Conservation (phyloP, 2,113 vertebrate species). For the Hirundichthys speculiger region DNA sequence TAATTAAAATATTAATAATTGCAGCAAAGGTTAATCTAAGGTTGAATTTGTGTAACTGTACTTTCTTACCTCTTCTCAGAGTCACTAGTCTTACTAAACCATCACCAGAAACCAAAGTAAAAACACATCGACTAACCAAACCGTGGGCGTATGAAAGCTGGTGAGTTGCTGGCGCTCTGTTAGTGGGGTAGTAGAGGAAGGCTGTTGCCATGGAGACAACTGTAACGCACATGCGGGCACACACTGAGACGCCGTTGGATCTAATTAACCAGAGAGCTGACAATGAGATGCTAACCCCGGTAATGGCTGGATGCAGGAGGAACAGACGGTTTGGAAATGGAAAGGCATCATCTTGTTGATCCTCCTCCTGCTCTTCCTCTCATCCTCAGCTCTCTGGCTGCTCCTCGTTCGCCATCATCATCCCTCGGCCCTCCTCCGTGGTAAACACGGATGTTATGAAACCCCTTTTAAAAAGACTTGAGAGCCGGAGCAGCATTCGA, state of each 20-base stretch:
- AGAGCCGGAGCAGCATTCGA: constrained; percentile 45
- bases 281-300: constrained; percentile 60
- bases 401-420: constrained; percentile 24
- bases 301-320: constrained; percentile 55
- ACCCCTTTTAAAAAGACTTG: constrained; percentile 52
- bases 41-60: too few relatives aligned
- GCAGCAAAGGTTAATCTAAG: too few relatives aligned
- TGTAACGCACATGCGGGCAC: constrained; percentile 27
- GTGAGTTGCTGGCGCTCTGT: constrained; percentile 41
- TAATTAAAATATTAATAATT: too few relatives aligned
- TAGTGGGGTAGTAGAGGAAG: constrained; percentile 51
- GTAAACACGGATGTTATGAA: constrained; percentile 63
- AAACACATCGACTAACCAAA: constrained; percentile 30
- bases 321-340: constrained; percentile 63
- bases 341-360: constrained; percentile 48
- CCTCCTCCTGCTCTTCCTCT: constrained; percentile 41
- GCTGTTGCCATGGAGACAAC: constrained; percentile 64
- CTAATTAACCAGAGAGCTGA: constrained; percentile 70
- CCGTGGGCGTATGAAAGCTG: constrained; percentile 53
- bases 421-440: constrained; percentile 13
- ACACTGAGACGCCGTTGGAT: constrained; percentile 27
- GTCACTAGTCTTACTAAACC: not conserved
- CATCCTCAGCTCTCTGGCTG: constrained; percentile 16
- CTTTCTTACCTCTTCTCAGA: not conserved
- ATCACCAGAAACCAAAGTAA: constrained; percentile 5